Conservation (phyloP, 2,797 vertebrate species). For the Gymnoscopelus braueri region DNA sequence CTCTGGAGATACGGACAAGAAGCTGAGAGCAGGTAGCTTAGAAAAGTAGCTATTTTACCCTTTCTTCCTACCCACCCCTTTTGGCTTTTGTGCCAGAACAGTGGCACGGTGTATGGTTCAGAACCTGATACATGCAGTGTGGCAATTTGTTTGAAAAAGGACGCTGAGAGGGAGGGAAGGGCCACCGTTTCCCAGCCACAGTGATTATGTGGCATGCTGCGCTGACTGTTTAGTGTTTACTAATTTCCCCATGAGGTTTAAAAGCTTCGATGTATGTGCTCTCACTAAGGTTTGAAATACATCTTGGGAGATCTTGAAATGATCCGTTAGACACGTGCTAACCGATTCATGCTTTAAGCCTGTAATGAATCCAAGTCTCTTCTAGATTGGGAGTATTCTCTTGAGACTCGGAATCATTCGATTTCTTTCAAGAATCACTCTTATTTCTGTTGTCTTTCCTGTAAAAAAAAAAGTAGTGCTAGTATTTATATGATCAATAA, state of each 20-base stretch:
- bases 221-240: conserved; percentile 22
- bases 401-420: neutral
- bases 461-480: no score
- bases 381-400: neutral
- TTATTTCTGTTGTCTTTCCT: neutral
- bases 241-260: conserved; percentile 32
- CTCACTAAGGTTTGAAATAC: conserved; percentile 12
- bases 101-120: conserved; percentile 57
- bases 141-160: conserved; percentile 59
- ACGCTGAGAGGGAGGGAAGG: conserved; percentile 46
- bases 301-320: conserved; percentile 11
- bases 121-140: conserved; percentile 66
- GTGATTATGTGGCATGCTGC: conserved; percentile 40
- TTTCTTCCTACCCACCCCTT: conserved; percentile 48
- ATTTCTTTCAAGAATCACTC: neutral
- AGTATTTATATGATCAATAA: no score
- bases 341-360: neutral
- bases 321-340: conserved; percentile 4
- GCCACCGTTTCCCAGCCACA: conserved; percentile 51
- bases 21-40: conserved; percentile 44
- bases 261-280: conserved; percentile 34
- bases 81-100: conserved; percentile 66
- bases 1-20: conserved; percentile 40
- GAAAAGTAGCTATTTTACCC: conserved; percentile 61
- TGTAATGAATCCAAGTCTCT: neutral